A percentile compares a stretch with the other conserved stretches of the same genome.
Conservation (phyloP, 2,888 invertebrate genomes). For the Cantharis rufa region DNA sequence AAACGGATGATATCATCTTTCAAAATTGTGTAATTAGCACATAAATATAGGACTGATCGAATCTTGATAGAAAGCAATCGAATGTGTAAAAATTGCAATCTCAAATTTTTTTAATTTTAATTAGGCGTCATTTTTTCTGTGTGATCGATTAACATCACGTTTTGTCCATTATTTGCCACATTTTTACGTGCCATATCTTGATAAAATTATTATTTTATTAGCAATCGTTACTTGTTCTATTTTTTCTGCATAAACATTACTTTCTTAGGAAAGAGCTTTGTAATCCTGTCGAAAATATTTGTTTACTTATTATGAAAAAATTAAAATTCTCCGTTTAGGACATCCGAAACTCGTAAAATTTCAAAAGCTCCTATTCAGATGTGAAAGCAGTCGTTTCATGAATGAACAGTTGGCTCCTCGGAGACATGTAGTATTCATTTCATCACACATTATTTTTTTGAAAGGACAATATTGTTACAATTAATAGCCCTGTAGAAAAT, state of each 20-base stretch:
- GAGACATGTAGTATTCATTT: no score
- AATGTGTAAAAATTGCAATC: background rate
- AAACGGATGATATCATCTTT: background rate
- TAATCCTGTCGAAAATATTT: no score
- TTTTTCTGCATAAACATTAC: background rate
- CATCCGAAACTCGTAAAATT: background rate
- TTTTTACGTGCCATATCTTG: background rate
- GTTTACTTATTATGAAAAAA: no score
- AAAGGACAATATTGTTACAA: background rate
- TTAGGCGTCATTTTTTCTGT: background rate
- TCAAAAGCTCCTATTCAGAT: background rate
- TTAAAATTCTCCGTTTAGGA: background rate
- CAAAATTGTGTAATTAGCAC: background rate
- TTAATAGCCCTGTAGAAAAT: no score
- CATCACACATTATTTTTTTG: no score
- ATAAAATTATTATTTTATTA: background rate
- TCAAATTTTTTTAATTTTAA: background rate
- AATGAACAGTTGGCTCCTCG: no score
- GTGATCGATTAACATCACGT: background rate
- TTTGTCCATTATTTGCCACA: background rate
- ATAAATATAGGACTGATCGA: background rate
- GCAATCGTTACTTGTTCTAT: background rate
- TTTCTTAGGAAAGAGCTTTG: background rate
- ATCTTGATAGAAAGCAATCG: background rate
- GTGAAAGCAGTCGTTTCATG: background rate